These are phyloP conservation scores for Notarius quadriscutis DNA, from an alignment of 2,113 vertebrate genomes.

Conservation along the genomic window DNA sequence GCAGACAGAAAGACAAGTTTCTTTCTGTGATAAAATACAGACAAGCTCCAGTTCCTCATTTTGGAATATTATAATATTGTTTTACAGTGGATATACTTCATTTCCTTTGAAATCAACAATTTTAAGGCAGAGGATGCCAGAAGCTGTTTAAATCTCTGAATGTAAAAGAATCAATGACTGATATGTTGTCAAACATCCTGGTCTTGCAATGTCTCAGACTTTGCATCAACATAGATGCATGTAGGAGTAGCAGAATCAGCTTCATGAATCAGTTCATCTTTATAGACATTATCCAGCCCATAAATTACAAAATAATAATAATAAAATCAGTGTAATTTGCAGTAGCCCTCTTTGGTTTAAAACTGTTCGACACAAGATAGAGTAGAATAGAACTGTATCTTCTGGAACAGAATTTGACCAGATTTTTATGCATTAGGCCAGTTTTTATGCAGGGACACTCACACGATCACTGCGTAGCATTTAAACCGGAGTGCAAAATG, in stretches of 20 bases:
- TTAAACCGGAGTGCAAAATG: background rate
- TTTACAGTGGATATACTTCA: background rate
- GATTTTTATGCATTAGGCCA: background rate
- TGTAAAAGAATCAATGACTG: background rate
- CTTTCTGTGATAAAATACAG: background rate
- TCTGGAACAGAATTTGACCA: constrained; percentile 16
- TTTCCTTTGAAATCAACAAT: background rate
- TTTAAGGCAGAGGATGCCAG: background rate
- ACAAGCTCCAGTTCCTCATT: background rate
- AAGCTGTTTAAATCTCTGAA: background rate
- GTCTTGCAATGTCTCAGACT: background rate
- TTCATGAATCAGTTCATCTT: background rate
- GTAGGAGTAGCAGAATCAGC: background rate
- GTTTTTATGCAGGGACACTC: constrained; percentile 1
- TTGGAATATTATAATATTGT: background rate
- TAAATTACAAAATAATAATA: background rate
- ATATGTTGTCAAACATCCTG: background rate
- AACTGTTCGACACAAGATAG: background rate
- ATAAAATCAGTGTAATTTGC: background rate
- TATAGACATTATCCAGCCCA: background rate
- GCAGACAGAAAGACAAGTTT: background rate
- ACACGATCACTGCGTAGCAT: background rate
- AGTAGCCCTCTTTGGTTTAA: constrained; percentile 38
- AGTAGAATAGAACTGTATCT: constrained; percentile 1
- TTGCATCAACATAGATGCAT: background rate